Percentiles rank a stretch among this genome's conserved stretches.
These are phyloP conservation scores for Malurus alboscapulatus DNA, from an alignment of 2,113 vertebrate species.

Conservation along the genomic window DNA sequence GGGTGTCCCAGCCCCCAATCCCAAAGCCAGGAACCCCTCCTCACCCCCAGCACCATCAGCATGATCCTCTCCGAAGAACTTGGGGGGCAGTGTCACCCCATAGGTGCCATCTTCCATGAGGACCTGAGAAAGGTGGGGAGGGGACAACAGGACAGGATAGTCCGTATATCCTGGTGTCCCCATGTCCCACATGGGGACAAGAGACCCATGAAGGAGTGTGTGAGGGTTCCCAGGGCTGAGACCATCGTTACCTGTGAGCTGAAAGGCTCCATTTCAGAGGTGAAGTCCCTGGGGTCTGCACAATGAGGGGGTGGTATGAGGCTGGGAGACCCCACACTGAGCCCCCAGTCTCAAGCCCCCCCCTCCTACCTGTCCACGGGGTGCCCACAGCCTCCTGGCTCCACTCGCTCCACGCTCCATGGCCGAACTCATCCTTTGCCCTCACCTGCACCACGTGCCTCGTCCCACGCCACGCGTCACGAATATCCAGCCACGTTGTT, in stretches of 20 bases:
- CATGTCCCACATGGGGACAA: not conserved
- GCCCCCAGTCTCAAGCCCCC: not conserved
- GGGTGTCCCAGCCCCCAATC: fast-evolving
- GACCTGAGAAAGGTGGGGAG: not conserved
- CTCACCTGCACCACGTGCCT: slow-evolving; percentile 68
- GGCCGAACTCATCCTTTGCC: slow-evolving; percentile 68
- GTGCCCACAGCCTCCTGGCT: slow-evolving; percentile 52
- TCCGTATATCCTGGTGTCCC: not conserved
- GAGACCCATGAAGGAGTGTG: fast-evolving
- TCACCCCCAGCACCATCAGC: not conserved
- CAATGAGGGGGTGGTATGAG: not conserved
- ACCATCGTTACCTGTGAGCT: not conserved
- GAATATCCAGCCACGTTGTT: slow-evolving; percentile 28
- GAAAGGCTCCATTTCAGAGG: not conserved
- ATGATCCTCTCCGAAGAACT: not conserved
- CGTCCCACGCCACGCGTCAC: not conserved
- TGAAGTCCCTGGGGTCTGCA: slow-evolving; percentile 21
- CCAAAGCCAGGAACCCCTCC: not conserved
- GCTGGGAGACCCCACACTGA: not conserved
- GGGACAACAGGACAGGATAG: not conserved
- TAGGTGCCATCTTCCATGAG: not conserved
- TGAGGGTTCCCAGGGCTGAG: not conserved
- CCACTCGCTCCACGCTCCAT: slow-evolving; percentile 71
- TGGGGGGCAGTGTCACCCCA: not conserved
- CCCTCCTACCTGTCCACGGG: slow-evolving; percentile 73